Evolutionary conservation across 2,797 vertebrate species (phyloP).

Genomic region (Sebastes umbrosus): DNA sequence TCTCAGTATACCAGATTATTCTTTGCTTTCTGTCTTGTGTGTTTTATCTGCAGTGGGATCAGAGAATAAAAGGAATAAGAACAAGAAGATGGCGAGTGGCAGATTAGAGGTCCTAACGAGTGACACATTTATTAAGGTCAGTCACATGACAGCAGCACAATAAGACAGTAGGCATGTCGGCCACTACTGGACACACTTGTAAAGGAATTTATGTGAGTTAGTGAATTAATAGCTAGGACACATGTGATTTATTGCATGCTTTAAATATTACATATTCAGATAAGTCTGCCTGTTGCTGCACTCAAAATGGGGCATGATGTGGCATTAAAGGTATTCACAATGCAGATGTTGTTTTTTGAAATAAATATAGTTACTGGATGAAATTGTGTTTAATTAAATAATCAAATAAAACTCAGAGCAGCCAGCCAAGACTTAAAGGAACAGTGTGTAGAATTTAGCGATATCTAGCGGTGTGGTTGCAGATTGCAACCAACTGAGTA

Average conservation of each 20-base stretch:
- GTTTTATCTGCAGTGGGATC: background rate
- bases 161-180: conserved; percentile 26
- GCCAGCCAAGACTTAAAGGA: background rate
- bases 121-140: conserved; percentile 49
- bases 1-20: background rate
- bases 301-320: no score
- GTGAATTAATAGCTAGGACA: no score
- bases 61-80: background rate
- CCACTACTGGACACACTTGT: background rate
- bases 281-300: background rate
- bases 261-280: background rate
- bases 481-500: no score
- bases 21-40: background rate
- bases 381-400: background rate
- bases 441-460: no score
- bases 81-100: conserved; percentile 9
- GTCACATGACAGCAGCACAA: conserved; percentile 38
- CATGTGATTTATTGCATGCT: background rate
- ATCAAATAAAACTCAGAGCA: background rate
- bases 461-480: no score
- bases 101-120: conserved; percentile 41
- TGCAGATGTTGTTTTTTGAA: background rate
- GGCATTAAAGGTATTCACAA: background rate
- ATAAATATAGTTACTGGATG: background rate
- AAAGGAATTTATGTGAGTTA: background rate